phyloP scores from a whole-genome alignment of 2,797 vertebrate species.

The Sebastes nivosus region DNA sequence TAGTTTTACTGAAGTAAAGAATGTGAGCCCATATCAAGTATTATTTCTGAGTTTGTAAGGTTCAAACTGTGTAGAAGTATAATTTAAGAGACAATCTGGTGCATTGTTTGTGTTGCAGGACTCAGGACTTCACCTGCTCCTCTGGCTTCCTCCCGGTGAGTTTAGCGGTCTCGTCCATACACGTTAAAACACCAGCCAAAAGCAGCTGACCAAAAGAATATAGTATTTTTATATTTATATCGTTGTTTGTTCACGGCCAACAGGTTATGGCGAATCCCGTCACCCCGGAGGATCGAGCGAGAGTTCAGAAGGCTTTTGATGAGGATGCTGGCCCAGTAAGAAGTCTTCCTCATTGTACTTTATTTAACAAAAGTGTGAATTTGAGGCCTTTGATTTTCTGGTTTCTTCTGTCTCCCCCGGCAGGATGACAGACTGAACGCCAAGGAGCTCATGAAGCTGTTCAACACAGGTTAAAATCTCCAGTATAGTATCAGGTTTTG shows the following conservation, averaged over 20 bases:
- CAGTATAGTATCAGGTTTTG: neutral
- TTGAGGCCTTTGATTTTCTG: neutral
- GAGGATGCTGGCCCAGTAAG: constrained; percentile 74
- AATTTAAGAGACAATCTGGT: neutral
- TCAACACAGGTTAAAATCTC: constrained; percentile 77
- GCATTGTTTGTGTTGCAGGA: constrained; percentile 62
- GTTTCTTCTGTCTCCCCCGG: neutral
- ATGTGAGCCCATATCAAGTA: neutral
- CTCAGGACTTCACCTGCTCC: constrained; percentile 75
- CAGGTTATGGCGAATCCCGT: constrained; percentile 78
- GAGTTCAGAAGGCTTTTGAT: constrained; percentile 74
- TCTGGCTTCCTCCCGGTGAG: constrained; percentile 73
- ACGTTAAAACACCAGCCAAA: neutral
- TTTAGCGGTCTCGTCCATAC: neutral
- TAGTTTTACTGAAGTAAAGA: neutral
- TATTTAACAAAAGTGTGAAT: neutral
- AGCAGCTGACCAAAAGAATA: neutral
- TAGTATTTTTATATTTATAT: neutral
- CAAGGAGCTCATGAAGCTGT: constrained; percentile 74
- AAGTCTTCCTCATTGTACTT: neutral
- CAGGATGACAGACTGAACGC: constrained; percentile 79
- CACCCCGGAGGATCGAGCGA: constrained; percentile 62
- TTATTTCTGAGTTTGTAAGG: neutral
- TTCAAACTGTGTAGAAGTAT: neutral
- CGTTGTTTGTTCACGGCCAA: neutral